Conservation (phyloP, 2,888 invertebrate species). For the Epistrophe eligans region DNA sequence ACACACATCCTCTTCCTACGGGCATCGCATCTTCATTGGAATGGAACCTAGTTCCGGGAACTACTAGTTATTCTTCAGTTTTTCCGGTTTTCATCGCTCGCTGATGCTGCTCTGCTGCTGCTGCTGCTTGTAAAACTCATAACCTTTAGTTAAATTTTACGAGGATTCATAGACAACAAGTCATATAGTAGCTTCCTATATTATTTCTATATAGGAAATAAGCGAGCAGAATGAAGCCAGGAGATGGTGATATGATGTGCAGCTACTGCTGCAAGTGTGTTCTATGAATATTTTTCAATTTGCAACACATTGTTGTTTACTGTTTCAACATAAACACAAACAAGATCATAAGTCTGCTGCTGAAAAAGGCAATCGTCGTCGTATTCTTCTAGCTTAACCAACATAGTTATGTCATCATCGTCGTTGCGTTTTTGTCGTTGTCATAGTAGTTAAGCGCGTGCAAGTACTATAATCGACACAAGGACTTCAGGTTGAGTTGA, state of each 20-base stretch:
- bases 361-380: slow-evolving; percentile 42
- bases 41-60: slow-evolving; percentile 18
- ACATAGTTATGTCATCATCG: slow-evolving; percentile 21
- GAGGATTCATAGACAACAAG: slow-evolving; percentile 44
- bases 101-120: slow-evolving; percentile 3
- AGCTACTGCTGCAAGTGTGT: slow-evolving; percentile 20
- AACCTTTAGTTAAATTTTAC: slow-evolving; percentile 64
- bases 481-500: slow-evolving; percentile 32
- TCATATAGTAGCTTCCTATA: neutral
- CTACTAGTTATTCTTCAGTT: slow-evolving; percentile 55
- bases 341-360: slow-evolving; percentile 40
- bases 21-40: slow-evolving; percentile 8
- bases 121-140: slow-evolving; percentile 53
- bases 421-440: neutral
- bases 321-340: slow-evolving; percentile 48
- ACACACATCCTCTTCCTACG: neutral
- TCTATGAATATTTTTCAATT: slow-evolving; percentile 69
- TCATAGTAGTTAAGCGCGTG: slow-evolving; percentile 7
- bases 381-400: slow-evolving; percentile 17
- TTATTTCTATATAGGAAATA: neutral
- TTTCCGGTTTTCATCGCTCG: slow-evolving; percentile 28
- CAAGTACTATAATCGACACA: slow-evolving; percentile 38
- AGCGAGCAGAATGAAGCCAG: neutral
- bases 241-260: neutral
- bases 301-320: slow-evolving; percentile 74